A percentile compares a stretch with the other conserved stretches of the same genome.
phyloP scores from a whole-genome alignment of 2,888 invertebrate species.

The Heterodera filipjevi region DNA sequence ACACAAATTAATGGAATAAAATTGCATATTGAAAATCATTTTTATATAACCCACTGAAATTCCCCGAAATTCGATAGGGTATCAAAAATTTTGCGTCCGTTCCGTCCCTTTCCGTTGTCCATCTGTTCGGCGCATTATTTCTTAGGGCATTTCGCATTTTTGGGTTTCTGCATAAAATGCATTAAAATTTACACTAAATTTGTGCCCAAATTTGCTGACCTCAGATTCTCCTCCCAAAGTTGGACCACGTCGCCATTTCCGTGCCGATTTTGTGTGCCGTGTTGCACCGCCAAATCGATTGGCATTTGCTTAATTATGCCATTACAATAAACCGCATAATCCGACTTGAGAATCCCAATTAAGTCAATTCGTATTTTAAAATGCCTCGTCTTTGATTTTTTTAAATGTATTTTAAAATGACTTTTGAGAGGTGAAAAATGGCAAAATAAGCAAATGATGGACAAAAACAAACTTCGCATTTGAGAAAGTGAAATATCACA shows the following conservation, averaged over 20 bases:
- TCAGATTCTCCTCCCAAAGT: conserved; percentile 4
- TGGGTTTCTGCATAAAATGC: neutral
- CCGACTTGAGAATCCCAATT: no score
- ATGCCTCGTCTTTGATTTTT: neutral
- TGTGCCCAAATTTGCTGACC: neutral
- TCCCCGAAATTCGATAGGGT: conserved; percentile 54
- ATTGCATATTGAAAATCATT: neutral
- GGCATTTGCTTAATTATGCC: neutral
- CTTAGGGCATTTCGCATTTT: conserved; percentile 29
- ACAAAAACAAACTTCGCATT: neutral
- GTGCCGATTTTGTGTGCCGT: neutral
- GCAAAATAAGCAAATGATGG: no score
- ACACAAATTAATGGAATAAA: no score
- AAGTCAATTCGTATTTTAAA: no score
- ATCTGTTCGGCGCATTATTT: conserved; percentile 11
- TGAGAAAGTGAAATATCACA: neutral
- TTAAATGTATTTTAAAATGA: no score
- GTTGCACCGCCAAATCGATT: neutral
- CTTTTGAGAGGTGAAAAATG: no score
- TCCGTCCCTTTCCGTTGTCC: conserved; percentile 39
- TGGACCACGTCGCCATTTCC: neutral
- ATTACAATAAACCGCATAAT: no score
- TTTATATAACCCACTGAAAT: conserved; percentile 45
- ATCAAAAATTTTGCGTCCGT: conserved; percentile 48
- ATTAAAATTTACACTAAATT: neutral